phyloP scores from a whole-genome alignment of 2,888 invertebrate genomes.

The Volucella inanis region DNA sequence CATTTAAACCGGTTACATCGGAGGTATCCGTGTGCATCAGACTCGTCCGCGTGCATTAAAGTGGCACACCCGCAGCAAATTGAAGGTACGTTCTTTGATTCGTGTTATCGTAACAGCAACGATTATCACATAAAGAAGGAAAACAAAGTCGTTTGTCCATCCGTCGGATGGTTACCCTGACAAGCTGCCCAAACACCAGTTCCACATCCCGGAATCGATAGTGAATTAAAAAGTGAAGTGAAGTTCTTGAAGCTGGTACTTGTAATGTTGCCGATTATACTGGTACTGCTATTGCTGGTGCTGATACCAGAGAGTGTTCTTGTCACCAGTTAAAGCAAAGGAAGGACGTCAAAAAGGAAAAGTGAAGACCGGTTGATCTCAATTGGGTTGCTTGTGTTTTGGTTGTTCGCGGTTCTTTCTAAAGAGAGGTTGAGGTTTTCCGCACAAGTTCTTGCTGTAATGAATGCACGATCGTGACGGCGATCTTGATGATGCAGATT shows the following conservation, averaged over 20 bases:
- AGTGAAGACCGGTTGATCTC: conserved; percentile 70
- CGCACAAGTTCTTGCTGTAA: conserved; percentile 42
- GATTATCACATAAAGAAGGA: conserved; percentile 45
- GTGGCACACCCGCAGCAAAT: conserved; percentile 44
- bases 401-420: conserved; percentile 36
- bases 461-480: conserved; percentile 71
- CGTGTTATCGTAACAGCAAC: conserved; percentile 41
- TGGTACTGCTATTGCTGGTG: not conserved
- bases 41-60: conserved; percentile 11
- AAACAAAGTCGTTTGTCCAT: not conserved
- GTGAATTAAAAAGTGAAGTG: conserved; percentile 74
- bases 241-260: conserved; percentile 34
- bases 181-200: conserved; percentile 32
- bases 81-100: conserved; percentile 24
- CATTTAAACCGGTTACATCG: conserved; percentile 56
- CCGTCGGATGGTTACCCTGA: not conserved
- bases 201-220: conserved; percentile 71
- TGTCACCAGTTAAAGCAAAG: conserved; percentile 8
- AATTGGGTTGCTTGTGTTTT: conserved; percentile 61
- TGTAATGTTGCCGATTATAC: not conserved
- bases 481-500: conserved; percentile 68
- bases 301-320: not conserved
- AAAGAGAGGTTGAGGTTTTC: conserved; percentile 29
- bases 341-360: conserved; percentile 73
- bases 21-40: conserved; percentile 8